Evolutionary conservation across 2,888 invertebrate species (phyloP).

Genomic region (Drosophila formosana): DNA sequence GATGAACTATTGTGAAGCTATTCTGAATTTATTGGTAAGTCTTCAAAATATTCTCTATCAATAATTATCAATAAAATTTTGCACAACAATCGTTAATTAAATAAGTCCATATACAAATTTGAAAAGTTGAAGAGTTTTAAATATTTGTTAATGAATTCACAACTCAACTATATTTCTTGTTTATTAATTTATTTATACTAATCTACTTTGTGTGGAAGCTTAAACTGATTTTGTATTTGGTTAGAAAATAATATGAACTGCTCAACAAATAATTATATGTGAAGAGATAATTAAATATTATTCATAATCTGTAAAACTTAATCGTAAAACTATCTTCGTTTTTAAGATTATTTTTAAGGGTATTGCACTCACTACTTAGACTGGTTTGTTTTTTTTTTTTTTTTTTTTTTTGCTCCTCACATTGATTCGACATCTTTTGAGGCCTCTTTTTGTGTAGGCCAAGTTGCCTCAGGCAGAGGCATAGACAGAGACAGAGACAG

Average conservation of each 20-base stretch:
- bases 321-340: not conserved
- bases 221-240: no score
- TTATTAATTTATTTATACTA: no score
- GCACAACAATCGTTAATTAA: no score
- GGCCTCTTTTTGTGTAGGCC: not conserved
- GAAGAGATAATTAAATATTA: not conserved
- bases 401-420: not conserved
- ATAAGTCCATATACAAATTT: no score
- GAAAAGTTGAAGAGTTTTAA: no score
- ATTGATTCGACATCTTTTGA: not conserved
- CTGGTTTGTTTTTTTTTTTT: not conserved
- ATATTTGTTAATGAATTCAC: no score
- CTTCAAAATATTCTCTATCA: not conserved
- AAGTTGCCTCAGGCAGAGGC: not conserved
- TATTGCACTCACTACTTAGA: not conserved
- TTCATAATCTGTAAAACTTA: not conserved
- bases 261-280: no score
- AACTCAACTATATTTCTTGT: no score
- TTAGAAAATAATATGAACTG: no score
- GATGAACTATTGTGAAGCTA: not conserved
- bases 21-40: not conserved
- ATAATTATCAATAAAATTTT: not conserved
- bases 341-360: not conserved
- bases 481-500: not conserved
- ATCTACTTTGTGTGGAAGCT: no score